Conservation (phyloP, 1,140 invertebrate species). For the Dreissena rostriformis region DNA sequence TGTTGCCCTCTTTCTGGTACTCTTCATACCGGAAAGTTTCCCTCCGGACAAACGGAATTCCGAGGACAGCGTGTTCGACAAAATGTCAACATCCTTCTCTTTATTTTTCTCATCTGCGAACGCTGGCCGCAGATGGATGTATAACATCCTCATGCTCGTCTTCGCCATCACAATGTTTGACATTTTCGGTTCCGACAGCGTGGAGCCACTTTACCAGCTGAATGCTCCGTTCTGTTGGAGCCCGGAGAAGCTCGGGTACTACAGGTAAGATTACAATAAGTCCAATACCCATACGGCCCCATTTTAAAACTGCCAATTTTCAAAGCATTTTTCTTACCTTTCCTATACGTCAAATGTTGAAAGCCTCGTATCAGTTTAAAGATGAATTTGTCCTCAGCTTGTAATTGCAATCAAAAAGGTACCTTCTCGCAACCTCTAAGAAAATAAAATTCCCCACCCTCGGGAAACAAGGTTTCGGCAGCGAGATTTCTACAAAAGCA, state of each 20-base stretch:
- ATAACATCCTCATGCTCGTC: slow-evolving; percentile 26
- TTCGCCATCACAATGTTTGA: slow-evolving; percentile 37
- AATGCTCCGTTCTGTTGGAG: slow-evolving; percentile 40
- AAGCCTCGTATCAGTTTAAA: too few species aligned
- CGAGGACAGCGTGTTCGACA: slow-evolving; percentile 16
- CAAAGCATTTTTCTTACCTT: too few species aligned
- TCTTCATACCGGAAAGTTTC: slow-evolving; percentile 40
- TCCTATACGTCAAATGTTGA: too few species aligned
- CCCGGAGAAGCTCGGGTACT: slow-evolving; percentile 39
- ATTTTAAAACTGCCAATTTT: too few species aligned
- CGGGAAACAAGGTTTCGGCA: too few species aligned
- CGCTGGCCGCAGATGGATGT: slow-evolving; percentile 43
- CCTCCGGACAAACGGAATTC: slow-evolving; percentile 15
- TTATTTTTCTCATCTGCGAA: slow-evolving; percentile 31
- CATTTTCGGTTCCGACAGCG: slow-evolving; percentile 24
- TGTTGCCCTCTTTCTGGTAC: not conserved
- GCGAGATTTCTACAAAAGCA: too few species aligned
- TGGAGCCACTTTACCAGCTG: slow-evolving; percentile 42
- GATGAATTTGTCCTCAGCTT: too few species aligned
- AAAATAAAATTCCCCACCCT: too few species aligned
- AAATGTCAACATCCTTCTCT: slow-evolving; percentile 16
- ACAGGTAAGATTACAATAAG: too few species aligned
- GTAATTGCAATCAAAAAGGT: too few species aligned
- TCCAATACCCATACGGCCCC: too few species aligned
- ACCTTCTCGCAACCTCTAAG: too few species aligned